Evolutionary conservation across 2,888 invertebrate species (phyloP), one percentile per base, ranked within the genome.

Genomic region (Euplagia quadripunctaria): DNA sequence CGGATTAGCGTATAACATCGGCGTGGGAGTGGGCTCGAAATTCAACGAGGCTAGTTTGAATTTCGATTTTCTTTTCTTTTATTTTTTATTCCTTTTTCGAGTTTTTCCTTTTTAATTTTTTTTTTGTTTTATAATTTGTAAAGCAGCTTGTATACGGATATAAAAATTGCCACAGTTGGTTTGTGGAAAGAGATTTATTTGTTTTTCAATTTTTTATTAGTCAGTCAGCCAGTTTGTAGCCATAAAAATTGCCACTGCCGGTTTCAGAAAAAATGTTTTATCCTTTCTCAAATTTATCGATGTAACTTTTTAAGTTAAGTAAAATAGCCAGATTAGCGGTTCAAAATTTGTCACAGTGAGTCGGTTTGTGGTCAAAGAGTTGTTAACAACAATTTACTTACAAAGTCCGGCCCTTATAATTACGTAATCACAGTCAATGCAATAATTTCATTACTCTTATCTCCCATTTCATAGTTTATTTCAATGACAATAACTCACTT

Each of bases 1-100:
- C 76, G 83, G 88, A 88, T 88, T 89, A 88, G 87, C 82, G 84
- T 82, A 80, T 83, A 83, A 75, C 74, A 77, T 80, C 79, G 71
- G 86, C 82, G 87, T 89, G 90, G 89, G 86, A 83, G 85, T 81
- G 52, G 65, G 63, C 78, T 75, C 51, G 68, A 72, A 70, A 49
- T 58, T 71, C 16, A 64, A 61, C 70, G 61, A 70, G 75, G 74
- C 76, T 42, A 61, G 49, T 71, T 66, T 69, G 41, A 70, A 68
- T 74, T 67, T 70, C 20, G 68, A 61, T 65, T 67, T 64, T 12
- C 51, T 63, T 41, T 41, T 46, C 64, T 43, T 17, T 72, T 68
- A 31, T n/a, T 46, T 55, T 20, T 17, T 72, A 64, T 43, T 4
- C n/a, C 16, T 52, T 52, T 68, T 68, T 66, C 16, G 4, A 42